Evolutionary conservation across 2,888 invertebrate species (phyloP).

Genomic region (Thymelicus lineola): DNA sequence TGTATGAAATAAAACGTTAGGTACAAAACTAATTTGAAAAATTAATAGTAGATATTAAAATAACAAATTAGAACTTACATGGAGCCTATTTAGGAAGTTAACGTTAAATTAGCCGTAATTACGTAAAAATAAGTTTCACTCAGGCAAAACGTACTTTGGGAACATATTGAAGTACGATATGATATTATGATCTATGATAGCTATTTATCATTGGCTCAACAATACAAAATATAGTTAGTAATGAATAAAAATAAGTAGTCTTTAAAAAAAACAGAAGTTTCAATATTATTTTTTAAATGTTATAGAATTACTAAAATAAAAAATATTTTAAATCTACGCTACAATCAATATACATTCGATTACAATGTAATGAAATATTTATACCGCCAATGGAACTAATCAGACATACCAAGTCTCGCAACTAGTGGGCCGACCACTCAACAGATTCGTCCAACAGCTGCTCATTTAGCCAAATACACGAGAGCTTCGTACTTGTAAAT

Average conservation of each 20-base stretch:
- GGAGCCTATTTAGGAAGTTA: too few species aligned
- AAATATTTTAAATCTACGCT: slow-evolving; percentile 4
- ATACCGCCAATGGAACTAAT: slow-evolving; percentile 53
- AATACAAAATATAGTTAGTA: too few species aligned
- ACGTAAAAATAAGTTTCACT: too few species aligned
- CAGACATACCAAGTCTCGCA: slow-evolving; percentile 71
- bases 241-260: too few species aligned
- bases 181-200: too few species aligned
- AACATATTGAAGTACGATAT: too few species aligned
- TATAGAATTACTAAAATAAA: too few species aligned
- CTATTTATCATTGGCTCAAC: too few species aligned
- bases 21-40: not conserved
- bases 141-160: too few species aligned
- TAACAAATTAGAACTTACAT: not conserved
- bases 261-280: too few species aligned
- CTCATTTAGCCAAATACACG: slow-evolving; percentile 56
- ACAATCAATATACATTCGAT: slow-evolving; percentile 35
- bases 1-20: not conserved
- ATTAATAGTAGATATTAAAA: not conserved
- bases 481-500: slow-evolving; percentile 51
- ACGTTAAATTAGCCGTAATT: too few species aligned
- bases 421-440: slow-evolving; percentile 75
- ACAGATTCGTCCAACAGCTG: slow-evolving; percentile 78
- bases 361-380: slow-evolving; percentile 52
- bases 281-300: too few species aligned